Base-by-base conservation (phyloP, 2,888 invertebrate genomes). In the Hydrotaea cyrtoneurina region DNA sequence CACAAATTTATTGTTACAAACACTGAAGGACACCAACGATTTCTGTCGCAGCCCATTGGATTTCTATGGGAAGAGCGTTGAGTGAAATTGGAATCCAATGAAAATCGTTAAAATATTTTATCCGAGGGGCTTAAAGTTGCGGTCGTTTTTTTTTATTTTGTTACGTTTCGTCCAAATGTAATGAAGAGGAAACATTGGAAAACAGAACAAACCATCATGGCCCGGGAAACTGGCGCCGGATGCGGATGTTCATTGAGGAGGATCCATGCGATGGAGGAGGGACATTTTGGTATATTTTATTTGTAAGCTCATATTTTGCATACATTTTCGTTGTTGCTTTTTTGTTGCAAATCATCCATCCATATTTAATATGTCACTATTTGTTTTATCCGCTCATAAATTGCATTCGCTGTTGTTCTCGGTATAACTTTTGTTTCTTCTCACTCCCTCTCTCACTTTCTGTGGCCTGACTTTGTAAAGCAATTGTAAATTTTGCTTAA, bases 301-400 rank as follows among this genome's bases (percentile, higher is more conserved):
- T 62, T 62, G 31, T 31, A 23, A 62, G 26, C 62, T 10, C 62
- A 23, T 69, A 69, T 69, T 46, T 23, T 46, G 4, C 15, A 59
- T 50, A 50, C 43, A 15, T 43, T 66, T 31, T 15, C 7, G 17
- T 64, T 39, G 43, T 10, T 69, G 55, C 19, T 66, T 19, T 46
- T 11, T 53, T 62, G 55, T 55, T 55, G 55, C 43, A 66, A 39
- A 57, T 69, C 55, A 78, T 78, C 62, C 78, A 62, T 53, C 62
- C 78, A 62, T 53, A 72, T 78, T 62, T 72, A 50, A 79, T 73
- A 64, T 53, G 79, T 55, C 64, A 66, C 55, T 36, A 73, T 73
- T 79, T 66, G 62, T 79, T 64, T 79, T 39, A 64, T 39, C 73
- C 73, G 64, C 64, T 71, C 64, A 73, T 79, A 64, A 79, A 79